phyloP scores from a whole-genome alignment of 2,888 invertebrate species.

The Cylindroiulus punctatus region DNA sequence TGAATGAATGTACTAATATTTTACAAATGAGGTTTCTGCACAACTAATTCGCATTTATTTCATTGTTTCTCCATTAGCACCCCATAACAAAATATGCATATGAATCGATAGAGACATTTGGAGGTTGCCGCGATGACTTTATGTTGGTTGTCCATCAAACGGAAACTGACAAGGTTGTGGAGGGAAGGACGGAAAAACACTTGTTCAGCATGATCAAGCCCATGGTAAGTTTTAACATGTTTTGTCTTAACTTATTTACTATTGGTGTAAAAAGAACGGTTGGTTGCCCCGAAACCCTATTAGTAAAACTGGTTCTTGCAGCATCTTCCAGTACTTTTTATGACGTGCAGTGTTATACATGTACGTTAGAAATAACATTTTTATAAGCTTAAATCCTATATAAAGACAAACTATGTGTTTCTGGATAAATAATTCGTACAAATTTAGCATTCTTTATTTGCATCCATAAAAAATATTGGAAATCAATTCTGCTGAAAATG shows the following conservation, averaged over 20 bases:
- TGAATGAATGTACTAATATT: neutral
- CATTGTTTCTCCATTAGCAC: slow-evolving; percentile 63
- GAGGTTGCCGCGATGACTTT: slow-evolving; percentile 94
- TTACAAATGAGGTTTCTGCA: neutral
- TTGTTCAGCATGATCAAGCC: slow-evolving; percentile 91
- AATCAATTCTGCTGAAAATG: too few species aligned
- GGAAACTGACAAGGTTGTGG: slow-evolving; percentile 74
- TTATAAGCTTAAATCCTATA: too few species aligned
- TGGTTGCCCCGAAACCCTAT: neutral
- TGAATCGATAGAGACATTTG: slow-evolving; percentile 90
- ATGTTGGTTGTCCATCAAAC: slow-evolving; percentile 94
- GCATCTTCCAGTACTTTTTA: neutral
- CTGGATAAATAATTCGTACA: too few species aligned
- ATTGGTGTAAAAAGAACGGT: neutral
- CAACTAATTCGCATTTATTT: neutral
- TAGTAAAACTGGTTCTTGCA: neutral
- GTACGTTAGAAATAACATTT: too few species aligned
- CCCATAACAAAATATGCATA: slow-evolving; percentile 82
- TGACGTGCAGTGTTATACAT: too few species aligned
- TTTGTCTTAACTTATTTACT: neutral
- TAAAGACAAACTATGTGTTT: too few species aligned
- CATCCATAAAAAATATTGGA: too few species aligned
- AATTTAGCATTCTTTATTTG: too few species aligned
- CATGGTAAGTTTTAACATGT: slow-evolving; percentile 71
- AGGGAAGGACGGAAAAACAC: slow-evolving; percentile 77